A percentile compares a stretch with the other conserved stretches of the same genome.
Evolutionary conservation across 2,888 invertebrate species (phyloP).

Genomic region (Coelopa pilipes): DNA sequence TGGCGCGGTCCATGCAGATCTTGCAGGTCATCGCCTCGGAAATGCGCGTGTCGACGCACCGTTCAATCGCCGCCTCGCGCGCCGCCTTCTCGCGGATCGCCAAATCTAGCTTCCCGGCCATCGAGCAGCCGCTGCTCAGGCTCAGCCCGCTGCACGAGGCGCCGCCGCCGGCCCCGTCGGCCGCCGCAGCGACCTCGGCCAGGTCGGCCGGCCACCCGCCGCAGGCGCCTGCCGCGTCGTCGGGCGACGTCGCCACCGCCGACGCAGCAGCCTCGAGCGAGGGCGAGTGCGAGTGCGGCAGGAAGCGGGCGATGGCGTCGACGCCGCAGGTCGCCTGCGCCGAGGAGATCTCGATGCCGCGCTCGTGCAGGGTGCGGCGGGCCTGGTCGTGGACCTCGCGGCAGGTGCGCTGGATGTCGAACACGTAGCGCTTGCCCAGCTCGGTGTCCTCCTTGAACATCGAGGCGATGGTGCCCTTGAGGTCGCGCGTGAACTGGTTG

Average conservation of each 20-base stretch:
- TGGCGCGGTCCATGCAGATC: constrained; percentile 86
- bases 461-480: constrained; percentile 90
- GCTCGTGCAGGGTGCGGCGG: constrained; percentile 76
- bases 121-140: constrained; percentile 45
- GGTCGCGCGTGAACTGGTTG: constrained; percentile 87
- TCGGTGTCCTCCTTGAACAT: constrained; percentile 91
- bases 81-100: constrained; percentile 63
- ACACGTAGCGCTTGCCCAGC: constrained; percentile 88
- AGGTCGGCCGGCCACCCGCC: constrained; percentile 29
- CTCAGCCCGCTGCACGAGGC: constrained; percentile 29
- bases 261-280: background rate
- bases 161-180: constrained; percentile 30
- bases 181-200: background rate
- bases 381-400: constrained; percentile 91
- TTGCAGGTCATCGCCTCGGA: constrained; percentile 82
- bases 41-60: constrained; percentile 66
- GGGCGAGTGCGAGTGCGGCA: constrained; percentile 41
- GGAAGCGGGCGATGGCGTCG: constrained; percentile 47
- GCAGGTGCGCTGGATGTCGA: constrained; percentile 88
- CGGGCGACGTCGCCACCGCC: constrained; percentile 29
- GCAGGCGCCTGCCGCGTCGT: too few relatives aligned
- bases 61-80: constrained; percentile 64
- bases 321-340: constrained; percentile 41
- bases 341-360: constrained; percentile 60
- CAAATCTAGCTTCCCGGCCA: constrained; percentile 61